Percentiles rank a stretch among this genome's conserved stretches.
Conservation (phyloP, 2,888 invertebrate genomes). For the Polymixis flavicincta region DNA sequence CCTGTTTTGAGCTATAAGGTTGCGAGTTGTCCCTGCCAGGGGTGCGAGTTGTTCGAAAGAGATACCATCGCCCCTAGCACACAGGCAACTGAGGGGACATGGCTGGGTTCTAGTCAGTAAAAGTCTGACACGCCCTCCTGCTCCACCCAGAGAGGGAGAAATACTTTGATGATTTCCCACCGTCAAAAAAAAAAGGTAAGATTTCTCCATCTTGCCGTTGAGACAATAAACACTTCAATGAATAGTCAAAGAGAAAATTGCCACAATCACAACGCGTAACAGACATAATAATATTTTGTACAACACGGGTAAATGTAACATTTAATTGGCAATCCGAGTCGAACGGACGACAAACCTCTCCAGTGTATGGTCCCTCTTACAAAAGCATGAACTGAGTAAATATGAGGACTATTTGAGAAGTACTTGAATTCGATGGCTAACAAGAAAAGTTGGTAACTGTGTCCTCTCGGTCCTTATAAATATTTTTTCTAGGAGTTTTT, state of each 20-base stretch:
- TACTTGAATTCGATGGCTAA: conserved; percentile 38
- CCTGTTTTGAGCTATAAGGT: background rate
- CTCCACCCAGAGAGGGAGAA: too few species aligned
- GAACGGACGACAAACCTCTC: background rate
- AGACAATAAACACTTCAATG: background rate
- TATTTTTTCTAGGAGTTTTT: conserved; percentile 21
- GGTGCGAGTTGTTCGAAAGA: too few species aligned
- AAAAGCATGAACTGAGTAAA: conserved; percentile 29
- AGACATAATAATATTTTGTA: background rate
- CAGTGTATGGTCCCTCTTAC: conserved; percentile 10
- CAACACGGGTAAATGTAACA: background rate
- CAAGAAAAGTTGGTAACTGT: conserved; percentile 43
- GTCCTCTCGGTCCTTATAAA: background rate
- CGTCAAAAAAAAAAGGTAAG: too few species aligned
- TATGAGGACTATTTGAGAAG: conserved; percentile 37
- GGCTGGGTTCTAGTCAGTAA: too few species aligned
- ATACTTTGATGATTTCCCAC: too few species aligned
- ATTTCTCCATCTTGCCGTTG: background rate
- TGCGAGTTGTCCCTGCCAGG: too few species aligned
- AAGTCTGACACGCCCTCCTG: too few species aligned
- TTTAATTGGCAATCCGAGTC: conserved; percentile 31
- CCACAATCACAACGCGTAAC: background rate
- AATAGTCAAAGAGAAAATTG: too few species aligned
- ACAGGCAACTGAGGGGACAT: too few species aligned
- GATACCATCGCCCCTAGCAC: too few species aligned